Conservation (phyloP, 2,797 vertebrate species). For the Anguilla obscura region DNA sequence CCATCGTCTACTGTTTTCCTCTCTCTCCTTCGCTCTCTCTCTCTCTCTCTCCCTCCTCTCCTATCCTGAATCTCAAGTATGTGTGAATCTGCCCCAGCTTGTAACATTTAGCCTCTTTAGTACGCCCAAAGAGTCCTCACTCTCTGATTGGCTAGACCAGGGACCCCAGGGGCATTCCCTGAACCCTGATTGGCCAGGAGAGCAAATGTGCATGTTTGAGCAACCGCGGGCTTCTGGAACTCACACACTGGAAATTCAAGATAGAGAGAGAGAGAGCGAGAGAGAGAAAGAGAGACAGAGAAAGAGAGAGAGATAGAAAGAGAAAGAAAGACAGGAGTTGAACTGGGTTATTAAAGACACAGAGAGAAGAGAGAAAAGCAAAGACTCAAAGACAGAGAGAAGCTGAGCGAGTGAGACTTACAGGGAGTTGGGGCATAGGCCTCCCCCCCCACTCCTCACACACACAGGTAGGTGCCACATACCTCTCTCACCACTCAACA, state of each 20-base stretch:
- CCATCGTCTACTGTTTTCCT: not conserved
- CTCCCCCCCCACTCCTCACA: not conserved
- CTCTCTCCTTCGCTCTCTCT: not conserved
- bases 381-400: not conserved
- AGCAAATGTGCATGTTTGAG: not conserved
- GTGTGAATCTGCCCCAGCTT: conserved; percentile 9
- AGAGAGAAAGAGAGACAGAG: not conserved
- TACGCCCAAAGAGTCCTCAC: not conserved
- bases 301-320: not conserved
- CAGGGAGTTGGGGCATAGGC: not conserved
- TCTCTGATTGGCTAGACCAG: not conserved
- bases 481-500: not conserved
- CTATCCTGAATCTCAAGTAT: conserved; percentile 14
- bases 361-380: not conserved
- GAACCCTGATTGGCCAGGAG: not conserved
- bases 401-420: not conserved
- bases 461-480: conserved; percentile 19
- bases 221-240: conserved; percentile 17
- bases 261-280: not conserved
- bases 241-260: not conserved
- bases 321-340: not conserved
- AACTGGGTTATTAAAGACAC: not conserved
- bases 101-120: not conserved
- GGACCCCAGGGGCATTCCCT: not conserved
- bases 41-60: not conserved